These are phyloP conservation scores for Carabus problematicus DNA, from an alignment of 2,888 invertebrate genomes.

Conservation along the genomic window DNA sequence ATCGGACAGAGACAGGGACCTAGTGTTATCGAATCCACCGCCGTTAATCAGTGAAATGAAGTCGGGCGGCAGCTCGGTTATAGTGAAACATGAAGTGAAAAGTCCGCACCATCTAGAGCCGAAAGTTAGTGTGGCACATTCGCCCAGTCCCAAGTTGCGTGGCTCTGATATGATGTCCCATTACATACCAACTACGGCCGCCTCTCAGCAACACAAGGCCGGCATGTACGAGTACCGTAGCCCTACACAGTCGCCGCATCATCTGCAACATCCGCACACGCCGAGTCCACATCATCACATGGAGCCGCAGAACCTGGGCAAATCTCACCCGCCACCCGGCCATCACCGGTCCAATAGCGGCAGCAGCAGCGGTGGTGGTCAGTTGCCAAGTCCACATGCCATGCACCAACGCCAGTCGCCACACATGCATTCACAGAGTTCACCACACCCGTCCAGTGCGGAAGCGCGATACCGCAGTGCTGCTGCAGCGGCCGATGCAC, in stretches of 20 bases:
- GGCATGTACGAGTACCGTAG: conserved; percentile 58
- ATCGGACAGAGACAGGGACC: conserved; percentile 53
- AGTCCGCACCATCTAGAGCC: conserved; percentile 65
- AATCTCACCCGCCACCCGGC: conserved; percentile 46
- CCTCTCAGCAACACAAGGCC: conserved; percentile 53
- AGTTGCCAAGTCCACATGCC: conserved; percentile 60
- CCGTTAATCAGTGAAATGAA: conserved; percentile 72
- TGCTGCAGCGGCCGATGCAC: conserved; percentile 53
- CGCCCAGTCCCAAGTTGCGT: conserved; percentile 67
- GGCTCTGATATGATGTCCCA: conserved; percentile 63
- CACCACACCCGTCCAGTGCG: conserved; percentile 52
- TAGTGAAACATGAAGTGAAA: conserved; percentile 79
- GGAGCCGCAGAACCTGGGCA: conserved; percentile 55
- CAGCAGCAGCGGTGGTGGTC: conserved; percentile 46
- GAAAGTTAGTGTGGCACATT: conserved; percentile 61
- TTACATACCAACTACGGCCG: conserved; percentile 63
- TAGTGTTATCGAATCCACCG: conserved; percentile 68
- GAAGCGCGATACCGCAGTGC: conserved; percentile 53
- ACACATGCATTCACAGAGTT: conserved; percentile 59
- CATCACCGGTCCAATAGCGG: conserved; percentile 41
- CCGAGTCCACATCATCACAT: conserved; percentile 55
- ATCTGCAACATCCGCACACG: conserved; percentile 53
- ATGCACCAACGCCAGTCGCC: conserved; percentile 59
- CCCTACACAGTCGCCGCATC: conserved; percentile 60
- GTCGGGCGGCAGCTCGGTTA: conserved; percentile 68